phyloP scores from a whole-genome alignment of 2,113 vertebrate species.

The Centropus unirufus region DNA sequence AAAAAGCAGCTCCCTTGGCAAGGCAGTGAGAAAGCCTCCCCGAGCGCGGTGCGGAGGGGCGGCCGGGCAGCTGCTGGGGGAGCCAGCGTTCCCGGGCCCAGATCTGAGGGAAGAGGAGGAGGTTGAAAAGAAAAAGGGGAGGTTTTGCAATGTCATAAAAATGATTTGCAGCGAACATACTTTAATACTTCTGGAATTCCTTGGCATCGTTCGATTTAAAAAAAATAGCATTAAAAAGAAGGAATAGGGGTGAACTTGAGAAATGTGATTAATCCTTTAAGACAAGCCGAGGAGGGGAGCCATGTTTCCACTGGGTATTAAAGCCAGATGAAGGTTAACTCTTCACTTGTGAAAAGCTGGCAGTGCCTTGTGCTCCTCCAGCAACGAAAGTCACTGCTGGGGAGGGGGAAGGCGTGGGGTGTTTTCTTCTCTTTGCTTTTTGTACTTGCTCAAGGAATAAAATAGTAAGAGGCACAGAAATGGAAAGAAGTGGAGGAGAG shows the following conservation, averaged over 20 bases:
- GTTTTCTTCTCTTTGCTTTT: constrained; percentile 60
- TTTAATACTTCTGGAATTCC: constrained; percentile 77
- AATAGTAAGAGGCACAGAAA: constrained; percentile 58
- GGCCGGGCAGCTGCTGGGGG: constrained; percentile 26
- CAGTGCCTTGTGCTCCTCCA: background rate
- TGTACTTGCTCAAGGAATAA: constrained; percentile 61
- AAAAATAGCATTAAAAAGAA: constrained; percentile 63
- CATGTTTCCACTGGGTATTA: constrained; percentile 71
- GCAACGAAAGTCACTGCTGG: background rate
- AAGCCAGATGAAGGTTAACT: constrained; percentile 75
- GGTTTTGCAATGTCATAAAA: constrained; percentile 78
- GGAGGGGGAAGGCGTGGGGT: background rate
- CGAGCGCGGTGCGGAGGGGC: constrained; percentile 42
- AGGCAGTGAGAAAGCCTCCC: constrained; percentile 24
- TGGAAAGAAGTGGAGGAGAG: constrained; percentile 51
- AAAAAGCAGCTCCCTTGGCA: constrained; percentile 71
- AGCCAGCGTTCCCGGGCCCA: constrained; percentile 27
- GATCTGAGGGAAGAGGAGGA: constrained; percentile 43
- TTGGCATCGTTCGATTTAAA: constrained; percentile 75
- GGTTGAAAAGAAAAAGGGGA: constrained; percentile 55
- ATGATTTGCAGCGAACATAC: constrained; percentile 75
- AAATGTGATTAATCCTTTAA: constrained; percentile 77
- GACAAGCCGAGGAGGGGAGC: constrained; percentile 62
- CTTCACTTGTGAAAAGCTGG: constrained; percentile 49
- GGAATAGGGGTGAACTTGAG: constrained; percentile 57